These are phyloP conservation scores for Cyphomyrus discorhynchus DNA, from an alignment of 2,113 vertebrate species.

Conservation along the genomic window DNA sequence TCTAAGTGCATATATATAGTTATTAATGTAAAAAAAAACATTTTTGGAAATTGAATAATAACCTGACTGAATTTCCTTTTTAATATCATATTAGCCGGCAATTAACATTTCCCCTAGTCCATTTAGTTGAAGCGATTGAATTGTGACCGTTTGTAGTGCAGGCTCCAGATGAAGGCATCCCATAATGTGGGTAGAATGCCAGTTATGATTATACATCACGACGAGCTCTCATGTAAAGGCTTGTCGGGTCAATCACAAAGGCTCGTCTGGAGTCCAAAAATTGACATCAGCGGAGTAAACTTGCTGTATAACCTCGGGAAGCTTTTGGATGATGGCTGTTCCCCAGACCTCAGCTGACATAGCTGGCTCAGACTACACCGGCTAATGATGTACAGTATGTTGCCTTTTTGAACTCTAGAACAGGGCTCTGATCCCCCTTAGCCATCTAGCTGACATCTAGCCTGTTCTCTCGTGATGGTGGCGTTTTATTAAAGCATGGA, in stretches of 20 bases:
- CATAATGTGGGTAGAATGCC: not conserved
- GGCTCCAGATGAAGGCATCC: not conserved
- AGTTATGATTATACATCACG: not conserved
- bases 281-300: not conserved
- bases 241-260: not conserved
- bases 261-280: not conserved
- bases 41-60: not conserved
- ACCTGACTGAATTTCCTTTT: not conserved
- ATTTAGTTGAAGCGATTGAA: not conserved
- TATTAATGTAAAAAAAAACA: not conserved
- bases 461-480: not conserved
- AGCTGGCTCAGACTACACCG: not conserved
- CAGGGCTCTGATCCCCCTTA: not conserved
- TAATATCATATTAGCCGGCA: not conserved
- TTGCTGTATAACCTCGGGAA: not conserved
- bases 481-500: not conserved
- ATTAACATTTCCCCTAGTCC: not conserved
- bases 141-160: not conserved
- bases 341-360: not conserved
- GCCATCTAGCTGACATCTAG: not conserved
- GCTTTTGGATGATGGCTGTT: not conserved
- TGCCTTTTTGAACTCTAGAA: not conserved
- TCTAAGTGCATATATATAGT: not conserved
- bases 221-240: not conserved
- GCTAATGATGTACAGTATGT: not conserved